phyloP scores from a whole-genome alignment of 2,888 invertebrate species.

The Saturnia japonica region DNA sequence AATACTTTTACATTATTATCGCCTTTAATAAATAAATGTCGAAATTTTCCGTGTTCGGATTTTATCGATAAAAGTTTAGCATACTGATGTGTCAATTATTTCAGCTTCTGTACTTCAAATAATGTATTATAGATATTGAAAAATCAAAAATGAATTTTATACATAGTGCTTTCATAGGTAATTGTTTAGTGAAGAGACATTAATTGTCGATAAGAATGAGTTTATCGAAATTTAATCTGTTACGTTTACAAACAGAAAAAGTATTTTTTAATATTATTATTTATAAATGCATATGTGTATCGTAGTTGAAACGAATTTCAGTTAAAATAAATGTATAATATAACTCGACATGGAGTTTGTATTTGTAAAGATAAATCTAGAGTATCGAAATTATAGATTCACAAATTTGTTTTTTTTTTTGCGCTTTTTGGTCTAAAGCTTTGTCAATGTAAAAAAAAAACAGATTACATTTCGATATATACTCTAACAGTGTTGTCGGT shows the following conservation, averaged over 20 bases:
- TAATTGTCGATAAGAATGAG: not conserved
- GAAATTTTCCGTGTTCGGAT: no score
- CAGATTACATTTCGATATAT: not conserved
- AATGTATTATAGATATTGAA: not conserved
- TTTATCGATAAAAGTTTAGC: not conserved
- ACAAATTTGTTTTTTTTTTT: not conserved
- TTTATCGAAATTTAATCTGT: slow-evolving; percentile 12
- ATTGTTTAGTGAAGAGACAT: not conserved
- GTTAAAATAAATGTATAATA: not conserved
- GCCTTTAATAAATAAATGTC: no score
- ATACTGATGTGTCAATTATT: slow-evolving; percentile 1
- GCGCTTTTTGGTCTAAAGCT: not conserved
- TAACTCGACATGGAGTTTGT: not conserved
- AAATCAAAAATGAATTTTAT: slow-evolving; percentile 5
- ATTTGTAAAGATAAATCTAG: not conserved
- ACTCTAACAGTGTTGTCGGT: not conserved
- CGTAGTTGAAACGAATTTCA: not conserved
- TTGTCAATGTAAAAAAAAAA: not conserved
- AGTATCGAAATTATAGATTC: not conserved
- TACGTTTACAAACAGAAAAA: not conserved
- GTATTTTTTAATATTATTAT: not conserved
- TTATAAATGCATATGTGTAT: not conserved
- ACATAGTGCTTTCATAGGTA: not conserved
- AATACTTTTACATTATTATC: not conserved
- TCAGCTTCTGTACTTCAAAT: not conserved